Percentiles rank a stretch among this genome's conserved stretches.
These are phyloP conservation scores for Watersipora subatra DNA, from an alignment of 1,140 invertebrate genomes.

Conservation along the genomic window DNA sequence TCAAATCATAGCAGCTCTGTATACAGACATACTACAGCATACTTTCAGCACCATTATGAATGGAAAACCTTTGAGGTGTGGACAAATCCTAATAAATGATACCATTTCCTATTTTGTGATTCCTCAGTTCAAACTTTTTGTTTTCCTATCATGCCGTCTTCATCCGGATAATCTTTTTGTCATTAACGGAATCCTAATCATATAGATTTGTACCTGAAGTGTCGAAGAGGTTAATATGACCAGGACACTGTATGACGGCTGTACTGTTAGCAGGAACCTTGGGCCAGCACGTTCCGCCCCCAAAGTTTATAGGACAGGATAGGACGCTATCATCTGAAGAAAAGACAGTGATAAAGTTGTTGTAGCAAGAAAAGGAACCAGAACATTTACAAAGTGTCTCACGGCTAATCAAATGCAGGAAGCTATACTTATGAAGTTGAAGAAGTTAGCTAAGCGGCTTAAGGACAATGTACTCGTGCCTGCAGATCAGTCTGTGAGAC, in stretches of 20 bases:
- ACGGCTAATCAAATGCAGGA: too few species aligned
- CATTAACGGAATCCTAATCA: neutral
- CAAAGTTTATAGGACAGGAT: neutral
- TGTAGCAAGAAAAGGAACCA: too few species aligned
- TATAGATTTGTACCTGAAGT: neutral
- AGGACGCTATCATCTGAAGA: too few species aligned
- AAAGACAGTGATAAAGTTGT: too few species aligned
- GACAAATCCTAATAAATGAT: neutral
- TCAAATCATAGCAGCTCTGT: too few species aligned
- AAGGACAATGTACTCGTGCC: too few species aligned
- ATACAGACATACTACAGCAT: neutral
- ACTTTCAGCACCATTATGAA: neutral
- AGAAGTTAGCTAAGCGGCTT: too few species aligned
- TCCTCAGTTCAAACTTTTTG: neutral
- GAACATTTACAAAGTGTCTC: too few species aligned
- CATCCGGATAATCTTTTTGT: neutral
- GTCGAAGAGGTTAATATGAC: neutral
- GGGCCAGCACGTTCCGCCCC: neutral
- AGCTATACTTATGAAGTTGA: too few species aligned
- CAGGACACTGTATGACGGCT: neutral
- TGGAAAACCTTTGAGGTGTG: neutral
- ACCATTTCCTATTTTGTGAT: neutral
- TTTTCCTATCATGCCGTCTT: neutral
- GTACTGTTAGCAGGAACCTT: neutral
- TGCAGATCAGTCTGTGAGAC: too few species aligned